Percentiles rank a stretch among this genome's conserved stretches.
Evolutionary conservation across 53 echinoderm and acorn worm genomes (phyloP).

Genomic region (Luidia sarsii): DNA sequence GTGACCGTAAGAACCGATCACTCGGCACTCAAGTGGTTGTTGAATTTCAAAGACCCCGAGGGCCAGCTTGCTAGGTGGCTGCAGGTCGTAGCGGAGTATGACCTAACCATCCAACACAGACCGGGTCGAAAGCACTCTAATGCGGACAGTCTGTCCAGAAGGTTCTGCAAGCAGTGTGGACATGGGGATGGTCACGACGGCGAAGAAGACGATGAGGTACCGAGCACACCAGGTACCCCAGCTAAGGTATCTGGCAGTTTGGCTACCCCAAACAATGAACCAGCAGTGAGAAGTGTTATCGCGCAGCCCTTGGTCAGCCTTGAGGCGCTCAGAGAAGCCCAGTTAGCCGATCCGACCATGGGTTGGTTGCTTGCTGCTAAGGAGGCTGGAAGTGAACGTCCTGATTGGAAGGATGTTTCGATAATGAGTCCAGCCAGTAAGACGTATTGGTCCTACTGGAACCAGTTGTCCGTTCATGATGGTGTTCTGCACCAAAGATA

Average conservation of each 20-base stretch:
- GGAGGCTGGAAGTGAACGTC: background rate
- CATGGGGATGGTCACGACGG: background rate
- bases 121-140: constrained; percentile 2
- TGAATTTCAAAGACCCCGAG: background rate
- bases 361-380: constrained; percentile 13
- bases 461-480: background rate
- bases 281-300: too few relatives aligned
- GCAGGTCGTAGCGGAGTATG: constrained; percentile 2
- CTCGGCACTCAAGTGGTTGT: constrained; percentile 8
- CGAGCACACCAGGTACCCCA: too few relatives aligned
- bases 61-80: constrained; percentile 26
- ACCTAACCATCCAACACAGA: background rate
- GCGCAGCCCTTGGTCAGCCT: too few relatives aligned
- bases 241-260: too few relatives aligned
- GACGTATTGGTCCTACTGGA: too few relatives aligned
- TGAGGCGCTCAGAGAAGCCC: background rate
- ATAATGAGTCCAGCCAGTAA: background rate
- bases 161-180: constrained; percentile 14
- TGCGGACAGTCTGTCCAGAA: constrained; percentile 15
- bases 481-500: constrained; percentile 1
- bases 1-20: constrained; percentile 58
- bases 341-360: background rate
- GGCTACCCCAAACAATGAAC: too few relatives aligned
- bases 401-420: background rate
- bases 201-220: too few relatives aligned